Evolutionary conservation across 2,113 vertebrate genomes (phyloP).

Genomic region (Apodemus speciosus): DNA sequence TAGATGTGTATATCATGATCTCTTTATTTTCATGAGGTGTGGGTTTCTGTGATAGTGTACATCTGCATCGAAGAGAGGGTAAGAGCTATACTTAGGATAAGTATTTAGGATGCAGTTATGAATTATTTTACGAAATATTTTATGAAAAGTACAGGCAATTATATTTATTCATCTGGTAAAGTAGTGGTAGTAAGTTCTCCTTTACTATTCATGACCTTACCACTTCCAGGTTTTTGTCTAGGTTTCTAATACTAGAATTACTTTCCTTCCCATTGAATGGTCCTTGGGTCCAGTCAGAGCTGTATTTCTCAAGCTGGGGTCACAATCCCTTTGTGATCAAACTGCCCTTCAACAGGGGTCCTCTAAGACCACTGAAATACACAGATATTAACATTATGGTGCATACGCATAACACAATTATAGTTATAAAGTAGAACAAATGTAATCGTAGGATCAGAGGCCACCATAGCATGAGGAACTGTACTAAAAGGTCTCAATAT

Average conservation of each 20-base stretch:
- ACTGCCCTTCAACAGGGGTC: neutral
- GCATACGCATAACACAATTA: neutral
- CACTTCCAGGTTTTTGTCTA: neutral
- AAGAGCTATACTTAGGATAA: neutral
- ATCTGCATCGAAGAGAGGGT: neutral
- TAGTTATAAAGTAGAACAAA: neutral
- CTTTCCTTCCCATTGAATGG: neutral
- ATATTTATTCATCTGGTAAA: neutral
- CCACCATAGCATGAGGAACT: neutral
- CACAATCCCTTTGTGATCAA: accelerated
- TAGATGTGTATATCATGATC: neutral
- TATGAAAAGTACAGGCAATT: too few species aligned
- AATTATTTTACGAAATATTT: neutral
- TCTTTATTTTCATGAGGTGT: neutral
- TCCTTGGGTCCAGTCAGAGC: neutral
- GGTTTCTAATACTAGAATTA: neutral
- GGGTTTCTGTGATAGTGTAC: neutral
- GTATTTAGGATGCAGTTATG: neutral
- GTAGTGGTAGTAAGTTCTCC: neutral
- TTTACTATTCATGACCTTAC: neutral
- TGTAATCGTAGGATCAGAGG: neutral
- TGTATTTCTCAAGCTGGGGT: neutral
- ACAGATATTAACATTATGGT: neutral
- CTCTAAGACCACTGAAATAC: neutral
- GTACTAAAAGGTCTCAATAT: neutral